phyloP scores from a whole-genome alignment of 1,140 invertebrate species.

The Periplaneta americana region DNA sequence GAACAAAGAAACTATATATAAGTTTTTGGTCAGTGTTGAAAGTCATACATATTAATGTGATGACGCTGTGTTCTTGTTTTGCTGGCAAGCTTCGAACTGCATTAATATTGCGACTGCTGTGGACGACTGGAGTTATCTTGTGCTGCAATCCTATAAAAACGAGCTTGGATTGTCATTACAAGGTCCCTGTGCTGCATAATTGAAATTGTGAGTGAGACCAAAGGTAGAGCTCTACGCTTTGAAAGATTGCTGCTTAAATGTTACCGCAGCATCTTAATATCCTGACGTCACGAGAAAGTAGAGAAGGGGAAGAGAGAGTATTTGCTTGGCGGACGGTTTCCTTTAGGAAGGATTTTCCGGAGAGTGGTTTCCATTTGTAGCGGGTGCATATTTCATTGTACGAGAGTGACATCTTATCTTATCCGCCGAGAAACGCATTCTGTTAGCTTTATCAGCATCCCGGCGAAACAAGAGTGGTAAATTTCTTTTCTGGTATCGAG shows the following conservation, averaged over 20 bases:
- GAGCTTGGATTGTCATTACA: neutral
- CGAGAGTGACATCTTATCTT: neutral
- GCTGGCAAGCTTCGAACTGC: neutral
- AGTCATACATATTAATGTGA: neutral
- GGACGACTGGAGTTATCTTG: neutral
- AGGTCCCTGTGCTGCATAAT: no score
- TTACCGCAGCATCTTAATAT: no score
- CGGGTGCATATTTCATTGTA: neutral
- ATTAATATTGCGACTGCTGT: neutral
- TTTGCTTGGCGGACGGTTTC: no score
- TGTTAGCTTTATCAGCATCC: neutral
- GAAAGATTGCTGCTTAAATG: no score
- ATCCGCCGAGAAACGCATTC: neutral
- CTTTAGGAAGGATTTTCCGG: neutral
- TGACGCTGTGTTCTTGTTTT: neutral
- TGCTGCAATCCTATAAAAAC: neutral
- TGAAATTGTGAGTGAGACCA: neutral
- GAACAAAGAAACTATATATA: no score
- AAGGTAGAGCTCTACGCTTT: no score
- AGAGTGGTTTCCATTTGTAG: neutral
- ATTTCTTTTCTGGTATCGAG: no score
- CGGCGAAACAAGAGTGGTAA: neutral
- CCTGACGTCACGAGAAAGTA: no score
- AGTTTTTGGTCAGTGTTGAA: neutral
- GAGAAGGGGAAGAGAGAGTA: neutral